phyloP scores from a whole-genome alignment of 2,888 invertebrate species.

The Meiosimyza decipiens region DNA sequence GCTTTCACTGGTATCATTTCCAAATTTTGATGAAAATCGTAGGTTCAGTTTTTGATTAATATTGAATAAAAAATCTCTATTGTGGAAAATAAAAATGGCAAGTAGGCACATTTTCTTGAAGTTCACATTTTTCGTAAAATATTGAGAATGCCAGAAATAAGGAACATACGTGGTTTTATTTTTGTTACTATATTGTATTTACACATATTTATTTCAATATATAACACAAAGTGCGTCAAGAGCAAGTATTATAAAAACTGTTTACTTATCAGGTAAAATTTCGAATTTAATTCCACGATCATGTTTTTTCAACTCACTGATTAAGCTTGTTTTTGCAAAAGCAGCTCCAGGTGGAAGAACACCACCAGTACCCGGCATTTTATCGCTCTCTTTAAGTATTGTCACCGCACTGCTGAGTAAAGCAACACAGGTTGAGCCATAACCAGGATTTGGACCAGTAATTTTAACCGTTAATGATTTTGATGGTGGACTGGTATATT shows the following conservation, averaged over 20 bases:
- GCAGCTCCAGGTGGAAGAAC: slow-evolving; percentile 88
- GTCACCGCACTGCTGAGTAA: slow-evolving; percentile 80
- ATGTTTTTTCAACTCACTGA: slow-evolving; percentile 76
- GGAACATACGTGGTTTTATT: too few relatives aligned
- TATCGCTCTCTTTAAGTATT: slow-evolving; percentile 78
- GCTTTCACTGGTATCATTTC: too few relatives aligned
- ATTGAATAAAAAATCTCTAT: too few relatives aligned
- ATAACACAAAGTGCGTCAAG: not conserved
- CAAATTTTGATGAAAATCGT: too few relatives aligned
- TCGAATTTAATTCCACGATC: slow-evolving; percentile 78
- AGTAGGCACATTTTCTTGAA: too few relatives aligned
- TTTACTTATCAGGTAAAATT: slow-evolving; percentile 67
- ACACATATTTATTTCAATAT: not conserved
- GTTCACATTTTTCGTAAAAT: too few relatives aligned
- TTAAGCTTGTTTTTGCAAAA: slow-evolving; percentile 82
- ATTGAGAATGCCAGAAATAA: too few relatives aligned
- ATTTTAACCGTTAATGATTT: slow-evolving; percentile 77
- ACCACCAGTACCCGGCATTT: slow-evolving; percentile 87
- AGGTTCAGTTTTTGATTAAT: too few relatives aligned
- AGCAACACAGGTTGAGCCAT: slow-evolving; percentile 82
- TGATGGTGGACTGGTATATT: slow-evolving; percentile 70
- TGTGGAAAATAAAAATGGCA: too few relatives aligned
- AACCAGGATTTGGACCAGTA: slow-evolving; percentile 71
- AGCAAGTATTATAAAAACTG: not conserved
- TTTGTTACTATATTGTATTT: too few relatives aligned